Conservation (phyloP, 2,113 vertebrate genomes). For the Stigmatopora nigra region DNA sequence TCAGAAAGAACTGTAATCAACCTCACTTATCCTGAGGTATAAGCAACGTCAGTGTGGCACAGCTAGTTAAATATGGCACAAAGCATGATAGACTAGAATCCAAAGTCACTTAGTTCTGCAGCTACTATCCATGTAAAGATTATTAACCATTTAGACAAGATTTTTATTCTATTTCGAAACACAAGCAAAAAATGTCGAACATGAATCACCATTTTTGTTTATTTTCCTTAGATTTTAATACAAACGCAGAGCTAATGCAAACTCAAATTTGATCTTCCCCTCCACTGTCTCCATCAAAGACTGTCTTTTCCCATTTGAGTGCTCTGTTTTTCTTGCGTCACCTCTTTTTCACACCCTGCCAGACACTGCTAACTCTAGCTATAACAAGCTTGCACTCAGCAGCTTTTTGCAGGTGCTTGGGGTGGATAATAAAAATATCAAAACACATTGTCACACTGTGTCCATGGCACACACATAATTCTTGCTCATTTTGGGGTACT, state of each 20-base stretch:
- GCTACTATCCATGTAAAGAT: slow-evolving; percentile 10
- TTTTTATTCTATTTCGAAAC: not conserved
- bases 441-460: slow-evolving; percentile 29
- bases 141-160: not conserved
- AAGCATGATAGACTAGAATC: slow-evolving; percentile 7
- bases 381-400: slow-evolving; percentile 28
- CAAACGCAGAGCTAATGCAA: slow-evolving; percentile 2
- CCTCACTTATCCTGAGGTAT: slow-evolving; percentile 16
- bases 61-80: slow-evolving; percentile 1
- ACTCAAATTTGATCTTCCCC: slow-evolving; percentile 8
- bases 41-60: slow-evolving; percentile 5
- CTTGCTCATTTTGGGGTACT: too few species aligned
- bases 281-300: slow-evolving; percentile 16
- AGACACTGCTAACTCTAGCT: slow-evolving; percentile 41
- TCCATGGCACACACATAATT: slow-evolving; percentile 10
- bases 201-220: not conserved
- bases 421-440: not conserved
- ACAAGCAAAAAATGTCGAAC: not conserved
- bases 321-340: slow-evolving; percentile 23
- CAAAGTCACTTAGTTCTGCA: slow-evolving; percentile 29
- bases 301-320: slow-evolving; percentile 15
- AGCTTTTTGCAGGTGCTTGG: slow-evolving; percentile 36
- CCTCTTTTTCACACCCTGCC: slow-evolving; percentile 59
- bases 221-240: not conserved
- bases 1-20: slow-evolving; percentile 10